phyloP scores from a whole-genome alignment of 1,140 invertebrate species.

The Drosophila asahinai region DNA sequence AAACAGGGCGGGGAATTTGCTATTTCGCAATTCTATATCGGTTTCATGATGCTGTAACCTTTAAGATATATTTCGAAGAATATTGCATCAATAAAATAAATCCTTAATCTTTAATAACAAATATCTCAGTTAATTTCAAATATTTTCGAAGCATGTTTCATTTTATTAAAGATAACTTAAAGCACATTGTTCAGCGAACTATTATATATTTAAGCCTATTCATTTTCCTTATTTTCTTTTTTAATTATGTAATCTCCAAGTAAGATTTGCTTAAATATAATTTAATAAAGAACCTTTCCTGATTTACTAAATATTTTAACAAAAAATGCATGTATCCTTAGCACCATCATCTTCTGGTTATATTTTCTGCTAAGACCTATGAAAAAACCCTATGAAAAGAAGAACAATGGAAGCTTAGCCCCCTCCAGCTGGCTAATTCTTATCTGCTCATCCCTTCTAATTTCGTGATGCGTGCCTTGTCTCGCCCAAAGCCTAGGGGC shows the following conservation, averaged over 20 bases:
- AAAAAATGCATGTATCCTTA: no score
- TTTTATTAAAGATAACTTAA: neutral
- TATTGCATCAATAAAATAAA: no score
- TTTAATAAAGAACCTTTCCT: neutral
- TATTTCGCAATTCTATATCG: no score
- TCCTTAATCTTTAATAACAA: neutral
- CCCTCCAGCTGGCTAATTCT: slow-evolving; percentile 25
- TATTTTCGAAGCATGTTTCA: neutral
- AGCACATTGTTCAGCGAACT: no score
- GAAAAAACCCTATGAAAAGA: neutral
- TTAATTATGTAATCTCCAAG: no score
- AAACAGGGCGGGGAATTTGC: neutral
- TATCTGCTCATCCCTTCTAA: slow-evolving; percentile 24
- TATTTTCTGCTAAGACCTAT: neutral
- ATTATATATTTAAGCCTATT: no score
- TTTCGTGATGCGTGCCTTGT: slow-evolving; percentile 36
- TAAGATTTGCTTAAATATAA: neutral
- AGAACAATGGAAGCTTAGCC: slow-evolving; percentile 13
- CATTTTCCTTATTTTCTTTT: no score
- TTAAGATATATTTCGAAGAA: no score
- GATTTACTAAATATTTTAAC: no score
- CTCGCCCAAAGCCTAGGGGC: slow-evolving; percentile 13
- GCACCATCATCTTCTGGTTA: no score
- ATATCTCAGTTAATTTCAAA: neutral
- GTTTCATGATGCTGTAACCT: neutral